Percentiles rank a stretch among this genome's conserved stretches.
Conservation (phyloP, 2,113 vertebrate species). For the Narcine bancroftii region DNA sequence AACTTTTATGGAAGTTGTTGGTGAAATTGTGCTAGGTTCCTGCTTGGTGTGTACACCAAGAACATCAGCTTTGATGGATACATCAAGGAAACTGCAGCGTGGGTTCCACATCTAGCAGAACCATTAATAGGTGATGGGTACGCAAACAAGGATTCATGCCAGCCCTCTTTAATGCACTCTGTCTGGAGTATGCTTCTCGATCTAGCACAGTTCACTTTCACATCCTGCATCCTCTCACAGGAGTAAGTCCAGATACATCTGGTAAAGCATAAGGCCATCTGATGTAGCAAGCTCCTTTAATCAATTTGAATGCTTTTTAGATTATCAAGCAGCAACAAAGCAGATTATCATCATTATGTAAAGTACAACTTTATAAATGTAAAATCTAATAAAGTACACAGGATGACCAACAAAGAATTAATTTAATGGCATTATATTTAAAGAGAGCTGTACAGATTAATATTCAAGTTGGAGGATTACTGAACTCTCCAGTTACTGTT, state of each 20-base stretch:
- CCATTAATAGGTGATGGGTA: neutral
- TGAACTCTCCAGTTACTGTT: neutral
- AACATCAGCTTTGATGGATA: no score
- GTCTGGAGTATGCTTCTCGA: neutral
- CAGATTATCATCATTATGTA: neutral
- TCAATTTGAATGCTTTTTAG: neutral
- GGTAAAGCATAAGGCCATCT: neutral
- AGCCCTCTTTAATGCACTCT: neutral
- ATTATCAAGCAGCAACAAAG: neutral
- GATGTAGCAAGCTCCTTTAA: neutral
- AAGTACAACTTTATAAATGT: neutral
- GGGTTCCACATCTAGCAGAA: neutral
- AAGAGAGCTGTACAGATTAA: neutral
- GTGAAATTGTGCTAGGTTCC: neutral
- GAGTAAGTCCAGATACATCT: neutral
- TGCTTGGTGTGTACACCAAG: neutral
- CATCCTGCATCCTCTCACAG: no score
- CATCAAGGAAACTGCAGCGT: neutral
- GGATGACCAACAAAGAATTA: slow-evolving; percentile 4
- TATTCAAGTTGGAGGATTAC: neutral
- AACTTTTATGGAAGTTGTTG: neutral
- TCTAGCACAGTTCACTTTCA: neutral
- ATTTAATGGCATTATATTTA: neutral
- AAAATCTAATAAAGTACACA: neutral
- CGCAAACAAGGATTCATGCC: neutral